Evolutionary conservation across 2,113 vertebrate species (phyloP).

Genomic region (Poeciliopsis occidentalis): DNA sequence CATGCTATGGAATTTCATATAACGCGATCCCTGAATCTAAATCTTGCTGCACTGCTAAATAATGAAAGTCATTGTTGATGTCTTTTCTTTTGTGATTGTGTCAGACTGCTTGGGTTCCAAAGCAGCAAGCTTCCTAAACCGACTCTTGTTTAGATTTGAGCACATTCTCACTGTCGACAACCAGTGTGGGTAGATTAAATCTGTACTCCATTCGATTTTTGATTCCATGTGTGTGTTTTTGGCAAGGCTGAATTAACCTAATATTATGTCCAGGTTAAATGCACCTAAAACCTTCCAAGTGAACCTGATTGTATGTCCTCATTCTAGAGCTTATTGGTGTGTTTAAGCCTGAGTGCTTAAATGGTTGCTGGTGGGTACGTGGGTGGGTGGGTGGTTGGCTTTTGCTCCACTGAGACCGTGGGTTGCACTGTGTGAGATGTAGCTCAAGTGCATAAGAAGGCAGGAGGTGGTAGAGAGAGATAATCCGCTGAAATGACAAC

Average conservation of each 20-base stretch:
- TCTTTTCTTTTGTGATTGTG: background rate
- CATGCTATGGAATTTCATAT: no score
- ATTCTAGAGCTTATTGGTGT: conserved; percentile 7
- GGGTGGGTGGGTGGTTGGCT: conserved; percentile 31
- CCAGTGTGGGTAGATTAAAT: background rate
- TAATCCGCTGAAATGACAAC: conserved; percentile 76
- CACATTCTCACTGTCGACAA: background rate
- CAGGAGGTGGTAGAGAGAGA: conserved; percentile 46
- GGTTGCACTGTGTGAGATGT: conserved; percentile 57
- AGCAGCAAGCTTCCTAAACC: background rate
- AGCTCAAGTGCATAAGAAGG: conserved; percentile 62
- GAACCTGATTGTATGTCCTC: background rate
- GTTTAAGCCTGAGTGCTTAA: conserved; percentile 29
- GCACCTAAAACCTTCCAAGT: no score
- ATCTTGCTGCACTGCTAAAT: background rate
- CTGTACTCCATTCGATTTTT: background rate
- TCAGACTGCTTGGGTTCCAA: background rate
- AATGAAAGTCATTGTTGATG: background rate
- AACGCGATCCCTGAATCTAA: no score
- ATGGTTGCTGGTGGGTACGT: conserved; percentile 26
- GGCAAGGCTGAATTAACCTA: background rate
- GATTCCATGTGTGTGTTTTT: background rate
- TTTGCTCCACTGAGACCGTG: conserved; percentile 40
- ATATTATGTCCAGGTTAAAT: background rate
- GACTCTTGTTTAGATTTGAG: background rate